Evolutionary conservation across 2,888 invertebrate species (phyloP), one percentile per base, ranked within the genome.

Genomic region (Acronicta aceris): DNA sequence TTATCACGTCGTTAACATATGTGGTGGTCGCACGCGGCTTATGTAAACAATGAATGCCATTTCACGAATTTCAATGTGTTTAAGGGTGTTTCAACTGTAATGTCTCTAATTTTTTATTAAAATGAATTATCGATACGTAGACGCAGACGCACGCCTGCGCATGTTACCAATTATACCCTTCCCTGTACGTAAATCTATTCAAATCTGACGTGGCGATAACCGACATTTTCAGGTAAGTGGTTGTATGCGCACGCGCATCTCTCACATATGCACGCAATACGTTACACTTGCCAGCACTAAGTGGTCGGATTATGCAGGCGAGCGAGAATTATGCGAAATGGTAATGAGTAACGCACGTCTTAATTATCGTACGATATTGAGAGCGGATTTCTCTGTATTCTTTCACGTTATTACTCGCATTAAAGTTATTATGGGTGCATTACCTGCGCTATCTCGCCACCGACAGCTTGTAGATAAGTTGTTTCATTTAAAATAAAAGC

Each of bases 1-100:
- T 73, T 73, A 71, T 65, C 43, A 45, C 48, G 47, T 70, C 65
- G 59, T 77, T 61, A 75, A 70, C 66, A 77, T 63, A 55, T 56
- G 54, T 48, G 66, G 54, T 47, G 50, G 30, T 57, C 61, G 43
- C 61, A 61, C 43, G 43, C 51, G 45, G 54, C 53, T 73, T 62
- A 64, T 52, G 66, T 59, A 66, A 76, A 73, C 73, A 73, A 55
- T 55, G 5, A 38, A 40, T 33, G 25, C 47, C 49, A 55, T 55
- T 61, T 60, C 36, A 55, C 42, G 12, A 72, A 65, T 60, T 59
- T 57, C 51, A 57, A 55, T 38, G 43, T 62, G 13, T 13, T 68
- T 41, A 42, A 53, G 40, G 46, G 17, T 47, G 54, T 53, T 63
- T 61, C 7, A 51, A 21, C 46, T 50, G 55, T 15, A 62, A 59